These are phyloP conservation scores for Pogonocichla stellata DNA, from an alignment of 2,113 vertebrate species.

Conservation along the genomic window DNA sequence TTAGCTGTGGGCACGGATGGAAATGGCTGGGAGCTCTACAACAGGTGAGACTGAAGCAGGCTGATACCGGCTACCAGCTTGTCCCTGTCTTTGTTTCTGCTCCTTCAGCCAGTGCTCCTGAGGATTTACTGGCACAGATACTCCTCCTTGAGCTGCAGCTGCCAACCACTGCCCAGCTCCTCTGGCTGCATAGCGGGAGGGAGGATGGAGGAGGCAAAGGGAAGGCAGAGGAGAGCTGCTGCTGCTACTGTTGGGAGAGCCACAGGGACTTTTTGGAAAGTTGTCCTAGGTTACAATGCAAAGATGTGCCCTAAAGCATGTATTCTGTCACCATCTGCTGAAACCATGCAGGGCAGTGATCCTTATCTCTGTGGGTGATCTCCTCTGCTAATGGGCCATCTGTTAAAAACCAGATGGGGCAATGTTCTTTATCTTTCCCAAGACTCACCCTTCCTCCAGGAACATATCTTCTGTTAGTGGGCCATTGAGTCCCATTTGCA, in stretches of 20 bases:
- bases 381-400: no score
- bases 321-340: no score
- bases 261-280: background rate
- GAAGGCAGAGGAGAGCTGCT: background rate
- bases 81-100: background rate
- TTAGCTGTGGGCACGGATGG: background rate
- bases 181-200: background rate
- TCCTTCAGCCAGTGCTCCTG: background rate
- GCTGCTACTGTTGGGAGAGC: background rate
- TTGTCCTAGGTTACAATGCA: no score
- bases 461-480: no score
- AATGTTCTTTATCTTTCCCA: no score
- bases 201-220: background rate
- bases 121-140: accelerated
- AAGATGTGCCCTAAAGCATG: no score
- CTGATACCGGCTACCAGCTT: background rate
- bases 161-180: no score
- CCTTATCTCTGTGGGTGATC: no score
- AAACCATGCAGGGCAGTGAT: no score
- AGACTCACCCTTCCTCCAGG: no score
- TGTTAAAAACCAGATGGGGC: no score
- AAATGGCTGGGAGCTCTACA: background rate
- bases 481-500: no score
- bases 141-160: background rate
- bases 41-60: background rate